These are phyloP conservation scores for Tetheella fluctuosa DNA, from an alignment of 2,888 invertebrate species.

Conservation along the genomic window DNA sequence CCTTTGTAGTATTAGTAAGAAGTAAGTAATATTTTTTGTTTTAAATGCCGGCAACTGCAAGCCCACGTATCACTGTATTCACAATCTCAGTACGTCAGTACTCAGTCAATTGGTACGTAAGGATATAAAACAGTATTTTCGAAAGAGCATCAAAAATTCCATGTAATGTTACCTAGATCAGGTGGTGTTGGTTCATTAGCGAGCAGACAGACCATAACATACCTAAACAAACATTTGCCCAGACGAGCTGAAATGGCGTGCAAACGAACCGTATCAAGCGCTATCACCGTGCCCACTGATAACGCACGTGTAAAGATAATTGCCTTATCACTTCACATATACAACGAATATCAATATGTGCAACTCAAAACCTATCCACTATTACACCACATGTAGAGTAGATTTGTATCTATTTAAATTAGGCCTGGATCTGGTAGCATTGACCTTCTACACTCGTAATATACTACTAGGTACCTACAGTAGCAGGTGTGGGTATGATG, in stretches of 20 bases:
- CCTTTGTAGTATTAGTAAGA: too few relatives aligned
- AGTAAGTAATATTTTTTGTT: too few relatives aligned
- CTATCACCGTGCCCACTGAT: slow-evolving; percentile 54
- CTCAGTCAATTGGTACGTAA: too few relatives aligned
- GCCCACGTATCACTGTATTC: too few relatives aligned
- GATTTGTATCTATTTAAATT: not conserved
- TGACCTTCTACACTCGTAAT: not conserved
- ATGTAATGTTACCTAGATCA: slow-evolving; percentile 36
- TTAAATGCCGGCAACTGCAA: too few relatives aligned
- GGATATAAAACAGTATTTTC: too few relatives aligned
- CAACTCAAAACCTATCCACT: not conserved
- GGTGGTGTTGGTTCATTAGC: slow-evolving; percentile 56
- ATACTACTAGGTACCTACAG: not conserved
- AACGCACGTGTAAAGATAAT: slow-evolving; percentile 40
- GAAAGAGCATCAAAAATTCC: slow-evolving; percentile 32
- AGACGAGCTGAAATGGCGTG: slow-evolving; percentile 67
- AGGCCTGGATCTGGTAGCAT: not conserved
- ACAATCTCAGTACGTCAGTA: too few relatives aligned
- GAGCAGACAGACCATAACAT: slow-evolving; percentile 55
- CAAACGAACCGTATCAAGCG: slow-evolving; percentile 67
- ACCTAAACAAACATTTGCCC: slow-evolving; percentile 69
- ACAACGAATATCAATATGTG: not conserved
- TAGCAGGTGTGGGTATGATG: not conserved
- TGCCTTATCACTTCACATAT: slow-evolving; percentile 29
- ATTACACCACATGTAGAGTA: not conserved